These are phyloP conservation scores for Diplosoma virens DNA, from an alignment of 23 tunicate species.

Conservation along the genomic window DNA sequence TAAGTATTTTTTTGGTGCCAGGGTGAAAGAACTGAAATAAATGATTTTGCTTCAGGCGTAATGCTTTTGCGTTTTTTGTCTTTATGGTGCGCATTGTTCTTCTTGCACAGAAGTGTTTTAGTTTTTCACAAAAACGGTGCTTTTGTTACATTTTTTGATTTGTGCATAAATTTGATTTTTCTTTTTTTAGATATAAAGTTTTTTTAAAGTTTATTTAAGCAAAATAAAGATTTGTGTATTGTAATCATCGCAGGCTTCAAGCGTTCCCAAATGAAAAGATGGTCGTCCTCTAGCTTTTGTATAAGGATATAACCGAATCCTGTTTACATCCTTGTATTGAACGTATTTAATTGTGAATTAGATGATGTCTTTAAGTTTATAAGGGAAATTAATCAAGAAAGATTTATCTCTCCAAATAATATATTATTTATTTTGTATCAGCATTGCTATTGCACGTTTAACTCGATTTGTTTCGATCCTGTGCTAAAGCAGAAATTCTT, in stretches of 20 bases:
- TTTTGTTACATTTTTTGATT: too few species aligned
- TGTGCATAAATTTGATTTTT: too few species aligned
- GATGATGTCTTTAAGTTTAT: conserved; percentile 19
- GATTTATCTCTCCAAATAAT: conserved; percentile 17
- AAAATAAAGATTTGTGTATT: too few species aligned
- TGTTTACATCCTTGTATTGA: neutral
- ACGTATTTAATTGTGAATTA: neutral
- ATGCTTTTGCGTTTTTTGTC: too few species aligned
- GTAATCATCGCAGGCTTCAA: neutral
- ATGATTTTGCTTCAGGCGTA: too few species aligned
- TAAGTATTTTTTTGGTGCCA: too few species aligned
- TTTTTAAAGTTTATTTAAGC: conserved; percentile 24
- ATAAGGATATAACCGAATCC: neutral
- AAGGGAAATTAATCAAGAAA: conserved; percentile 11
- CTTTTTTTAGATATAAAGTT: neutral
- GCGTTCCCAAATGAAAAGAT: neutral
- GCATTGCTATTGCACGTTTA: conserved; percentile 22
- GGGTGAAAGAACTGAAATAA: too few species aligned
- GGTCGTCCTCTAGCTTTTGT: neutral
- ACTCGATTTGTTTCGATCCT: conserved; percentile 6
- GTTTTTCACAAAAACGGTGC: too few species aligned
- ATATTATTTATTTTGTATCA: conserved; percentile 2
- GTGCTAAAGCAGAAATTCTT: conserved; percentile 4
- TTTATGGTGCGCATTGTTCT: too few species aligned
- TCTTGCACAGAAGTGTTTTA: too few species aligned